phyloP scores from a whole-genome alignment of 2,888 invertebrate species.

The Junonia oenone region DNA sequence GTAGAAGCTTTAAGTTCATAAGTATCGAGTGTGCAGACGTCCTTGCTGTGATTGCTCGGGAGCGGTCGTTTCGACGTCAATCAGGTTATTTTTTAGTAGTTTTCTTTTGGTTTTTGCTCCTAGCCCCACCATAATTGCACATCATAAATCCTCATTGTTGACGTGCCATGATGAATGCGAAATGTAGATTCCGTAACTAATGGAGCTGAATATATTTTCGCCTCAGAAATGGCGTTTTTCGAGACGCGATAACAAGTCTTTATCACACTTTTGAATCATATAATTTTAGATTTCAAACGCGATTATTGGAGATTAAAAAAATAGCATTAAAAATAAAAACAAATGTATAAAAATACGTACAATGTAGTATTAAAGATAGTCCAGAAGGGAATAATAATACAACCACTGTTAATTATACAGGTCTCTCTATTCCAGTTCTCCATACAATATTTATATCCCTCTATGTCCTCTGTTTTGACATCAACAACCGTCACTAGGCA shows the following conservation, averaged over 20 bases:
- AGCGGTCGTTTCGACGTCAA: slow-evolving; percentile 27
- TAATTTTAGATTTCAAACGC: neutral
- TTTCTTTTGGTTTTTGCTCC: slow-evolving; percentile 41
- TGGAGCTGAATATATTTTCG: slow-evolving; percentile 24
- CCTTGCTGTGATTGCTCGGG: slow-evolving; percentile 21
- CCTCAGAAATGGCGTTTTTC: neutral
- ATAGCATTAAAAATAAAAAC: too few relatives aligned
- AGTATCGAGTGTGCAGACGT: slow-evolving; percentile 4
- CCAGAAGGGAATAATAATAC: too few relatives aligned
- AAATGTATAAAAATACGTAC: too few relatives aligned
- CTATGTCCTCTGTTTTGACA: too few relatives aligned
- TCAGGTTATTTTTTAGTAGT: slow-evolving; percentile 49
- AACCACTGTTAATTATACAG: too few relatives aligned
- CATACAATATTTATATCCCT: too few relatives aligned
- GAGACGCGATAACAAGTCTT: neutral
- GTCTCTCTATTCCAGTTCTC: too few relatives aligned
- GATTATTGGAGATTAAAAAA: neutral
- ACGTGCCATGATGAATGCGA: slow-evolving; percentile 57
- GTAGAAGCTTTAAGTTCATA: neutral
- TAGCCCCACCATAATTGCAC: slow-evolving; percentile 51
- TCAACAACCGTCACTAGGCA: too few relatives aligned
- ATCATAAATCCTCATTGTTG: slow-evolving; percentile 62
- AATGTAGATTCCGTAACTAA: slow-evolving; percentile 44
- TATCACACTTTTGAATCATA: neutral
- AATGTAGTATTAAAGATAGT: too few relatives aligned